Percentiles rank a stretch among this genome's conserved stretches.
phyloP scores from a whole-genome alignment of 2,888 invertebrate genomes.

The Mythimna lalbum region DNA sequence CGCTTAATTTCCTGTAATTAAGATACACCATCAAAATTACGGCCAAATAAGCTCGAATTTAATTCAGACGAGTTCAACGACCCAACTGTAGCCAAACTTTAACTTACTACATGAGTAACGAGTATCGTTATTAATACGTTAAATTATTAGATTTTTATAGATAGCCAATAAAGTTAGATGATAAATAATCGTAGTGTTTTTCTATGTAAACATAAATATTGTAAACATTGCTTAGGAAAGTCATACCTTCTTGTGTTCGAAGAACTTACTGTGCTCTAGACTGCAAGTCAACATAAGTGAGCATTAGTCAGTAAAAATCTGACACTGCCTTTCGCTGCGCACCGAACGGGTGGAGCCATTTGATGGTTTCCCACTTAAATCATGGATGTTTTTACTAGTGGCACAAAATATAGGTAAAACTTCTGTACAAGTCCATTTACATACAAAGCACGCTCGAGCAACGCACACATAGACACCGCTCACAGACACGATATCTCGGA shows the following conservation, averaged over 20 bases:
- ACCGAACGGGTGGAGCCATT: neutral
- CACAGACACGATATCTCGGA: no score
- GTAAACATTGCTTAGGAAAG: no score
- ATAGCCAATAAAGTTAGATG: neutral
- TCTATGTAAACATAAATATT: no score
- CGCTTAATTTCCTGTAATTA: neutral
- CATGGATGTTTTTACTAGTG: no score
- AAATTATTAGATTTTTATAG: slow-evolving; percentile 18
- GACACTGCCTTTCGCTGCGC: neutral
- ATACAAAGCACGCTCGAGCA: no score
- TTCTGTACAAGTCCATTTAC: no score
- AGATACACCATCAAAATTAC: neutral
- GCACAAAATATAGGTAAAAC: no score
- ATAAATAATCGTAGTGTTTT: neutral
- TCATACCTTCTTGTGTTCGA: no score
- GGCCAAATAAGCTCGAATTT: slow-evolving; percentile 12
- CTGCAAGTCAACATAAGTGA: no score
- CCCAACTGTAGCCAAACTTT: neutral
- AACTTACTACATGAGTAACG: slow-evolving; percentile 23
- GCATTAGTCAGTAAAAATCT: neutral
- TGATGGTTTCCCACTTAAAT: neutral
- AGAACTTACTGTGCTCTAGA: no score
- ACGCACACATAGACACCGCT: no score
- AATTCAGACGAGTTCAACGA: slow-evolving; percentile 25
- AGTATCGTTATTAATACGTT: slow-evolving; percentile 25